Base-by-base conservation (phyloP, 2,888 invertebrate genomes). In the Melanotus villosus region DNA sequence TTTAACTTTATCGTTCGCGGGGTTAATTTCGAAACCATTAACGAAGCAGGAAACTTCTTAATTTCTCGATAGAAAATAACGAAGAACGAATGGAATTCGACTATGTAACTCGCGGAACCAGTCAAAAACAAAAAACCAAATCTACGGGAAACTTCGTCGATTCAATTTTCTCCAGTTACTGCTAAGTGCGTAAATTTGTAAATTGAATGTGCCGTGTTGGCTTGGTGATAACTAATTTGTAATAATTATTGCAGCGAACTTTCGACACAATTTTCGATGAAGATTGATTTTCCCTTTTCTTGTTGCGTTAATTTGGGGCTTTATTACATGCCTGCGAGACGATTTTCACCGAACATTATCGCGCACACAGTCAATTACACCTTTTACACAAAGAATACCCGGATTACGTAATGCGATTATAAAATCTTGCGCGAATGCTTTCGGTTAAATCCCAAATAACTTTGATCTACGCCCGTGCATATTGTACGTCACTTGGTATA, bases 121-220 rank as follows among this genome's bases (percentile, higher is more conserved):
- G 14, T 32, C 26, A 36, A 10, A 63, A 63, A 63, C 56, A 26
- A 43, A 65, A 64, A 64, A 57, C n/a, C 34, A 30, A 64, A 64
- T 64, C 54, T 41, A 14, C 38, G 36, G n/a, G 34, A 56, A 65
- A 58, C 47, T 65, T 57, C 36, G 16, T 16, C 71, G 71, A 75
- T 74, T 73, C 72, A 74, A 75, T 75, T 73, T 74, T 68, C 60
- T 14, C 26, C 71, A 73, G 71, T 74, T 66, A 66, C 32, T 65
- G 70, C 68, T 75, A 75, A 76, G 72, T 75, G 75, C 75, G 75
- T 75, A 71, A 75, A 76, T 77, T 76, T 74, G 70, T 71, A 76
- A 74, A 75, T 75, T 76, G 75, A 76, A 75, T 73, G 72, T 70
- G 43, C 69, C 66, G 68, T 68, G 65, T 47, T 71, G 45, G 57